Conservation (phyloP, 2,113 vertebrate genomes). For the Globicephala melas region DNA sequence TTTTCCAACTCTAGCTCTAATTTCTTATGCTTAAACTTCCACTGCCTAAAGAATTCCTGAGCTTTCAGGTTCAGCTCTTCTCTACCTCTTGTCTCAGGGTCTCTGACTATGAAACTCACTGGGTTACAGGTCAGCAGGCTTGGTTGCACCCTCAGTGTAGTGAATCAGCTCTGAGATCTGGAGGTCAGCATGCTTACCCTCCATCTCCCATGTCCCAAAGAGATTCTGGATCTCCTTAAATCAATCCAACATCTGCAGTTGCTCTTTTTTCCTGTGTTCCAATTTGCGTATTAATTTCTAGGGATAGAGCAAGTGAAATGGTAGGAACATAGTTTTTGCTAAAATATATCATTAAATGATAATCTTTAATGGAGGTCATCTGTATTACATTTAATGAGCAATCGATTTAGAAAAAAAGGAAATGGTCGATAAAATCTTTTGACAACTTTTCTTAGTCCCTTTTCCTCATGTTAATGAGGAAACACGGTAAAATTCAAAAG, state of each 20-base stretch:
- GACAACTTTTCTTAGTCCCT: not conserved
- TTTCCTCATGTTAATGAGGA: not conserved
- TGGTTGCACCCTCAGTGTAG: slow-evolving; percentile 71
- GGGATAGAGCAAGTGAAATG: not conserved
- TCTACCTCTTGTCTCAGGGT: slow-evolving; percentile 81
- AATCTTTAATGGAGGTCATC: not conserved
- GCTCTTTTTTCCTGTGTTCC: slow-evolving; percentile 87
- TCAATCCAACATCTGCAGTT: slow-evolving; percentile 89
- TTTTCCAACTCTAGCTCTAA: slow-evolving; percentile 84
- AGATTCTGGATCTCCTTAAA: slow-evolving; percentile 88
- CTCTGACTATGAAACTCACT: slow-evolving; percentile 79
- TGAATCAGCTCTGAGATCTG: slow-evolving; percentile 68
- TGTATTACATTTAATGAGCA: not conserved
- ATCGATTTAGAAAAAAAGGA: not conserved
- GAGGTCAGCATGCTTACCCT: slow-evolving; percentile 66
- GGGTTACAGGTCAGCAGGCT: slow-evolving; percentile 62
- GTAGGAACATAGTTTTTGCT: not conserved
- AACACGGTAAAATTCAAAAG: not conserved
- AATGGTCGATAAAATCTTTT: not conserved
- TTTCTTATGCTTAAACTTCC: slow-evolving; percentile 86
- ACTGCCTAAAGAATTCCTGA: slow-evolving; percentile 85
- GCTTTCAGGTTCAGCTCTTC: slow-evolving; percentile 86
- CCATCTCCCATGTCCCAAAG: slow-evolving; percentile 76
- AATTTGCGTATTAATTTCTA: slow-evolving; percentile 87
- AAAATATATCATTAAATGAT: not conserved